Evolutionary conservation across 2,888 invertebrate species (phyloP).

Genomic region (Pocota personata): DNA sequence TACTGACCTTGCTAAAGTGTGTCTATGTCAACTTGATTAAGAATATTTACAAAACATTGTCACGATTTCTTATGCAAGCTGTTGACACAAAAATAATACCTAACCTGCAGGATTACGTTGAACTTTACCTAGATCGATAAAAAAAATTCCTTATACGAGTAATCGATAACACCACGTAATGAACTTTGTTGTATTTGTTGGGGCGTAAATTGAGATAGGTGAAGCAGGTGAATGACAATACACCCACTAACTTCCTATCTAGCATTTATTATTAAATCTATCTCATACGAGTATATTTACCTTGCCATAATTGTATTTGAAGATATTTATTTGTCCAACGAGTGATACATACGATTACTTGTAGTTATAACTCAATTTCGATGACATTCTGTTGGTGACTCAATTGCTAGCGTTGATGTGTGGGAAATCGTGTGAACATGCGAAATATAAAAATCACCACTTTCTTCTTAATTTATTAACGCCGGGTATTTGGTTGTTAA

Average conservation of each 20-base stretch:
- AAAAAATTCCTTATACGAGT: not conserved
- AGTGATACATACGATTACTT: too few relatives aligned
- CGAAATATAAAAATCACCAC: slow-evolving; percentile 24
- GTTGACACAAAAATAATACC: not conserved
- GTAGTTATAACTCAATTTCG: not conserved
- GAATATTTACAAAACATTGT: not conserved
- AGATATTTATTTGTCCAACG: not conserved
- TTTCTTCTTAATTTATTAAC: slow-evolving; percentile 1
- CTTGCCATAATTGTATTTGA: not conserved
- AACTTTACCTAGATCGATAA: slow-evolving; percentile 25
- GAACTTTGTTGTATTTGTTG: not conserved
- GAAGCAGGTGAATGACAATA: not conserved
- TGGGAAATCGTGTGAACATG: slow-evolving; percentile 10
- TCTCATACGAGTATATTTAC: not conserved
- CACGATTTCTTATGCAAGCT: not conserved
- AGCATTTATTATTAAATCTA: not conserved
- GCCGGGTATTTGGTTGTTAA: not conserved
- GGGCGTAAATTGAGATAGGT: not conserved
- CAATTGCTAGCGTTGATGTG: not conserved
- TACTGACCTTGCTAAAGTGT: not conserved
- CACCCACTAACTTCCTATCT: not conserved
- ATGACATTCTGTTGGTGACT: not conserved
- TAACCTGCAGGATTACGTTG: not conserved
- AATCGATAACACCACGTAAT: not conserved
- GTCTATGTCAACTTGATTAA: slow-evolving; percentile 6